Evolutionary conservation across 2,113 vertebrate species (phyloP), one percentile per base, ranked within the genome.

Genomic region (Amphiprion ocellaris): DNA sequence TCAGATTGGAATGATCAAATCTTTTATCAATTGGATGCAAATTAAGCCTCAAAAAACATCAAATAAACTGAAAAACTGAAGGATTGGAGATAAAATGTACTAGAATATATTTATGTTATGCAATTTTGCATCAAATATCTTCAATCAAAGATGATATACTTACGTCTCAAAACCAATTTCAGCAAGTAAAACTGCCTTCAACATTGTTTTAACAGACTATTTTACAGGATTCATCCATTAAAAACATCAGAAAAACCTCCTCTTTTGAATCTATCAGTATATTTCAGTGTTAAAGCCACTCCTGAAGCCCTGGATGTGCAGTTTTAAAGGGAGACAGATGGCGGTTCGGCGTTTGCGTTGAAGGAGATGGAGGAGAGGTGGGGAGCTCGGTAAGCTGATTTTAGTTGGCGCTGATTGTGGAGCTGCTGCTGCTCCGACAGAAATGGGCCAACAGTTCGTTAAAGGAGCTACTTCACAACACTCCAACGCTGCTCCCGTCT

Each of bases 361-460:
- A 69, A 33, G 58, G 28, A 64, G 72, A 54, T 50, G 71, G 44
- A 81, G 49, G 26, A 47, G 73, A 79, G 54, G 75, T 21, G 1
- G 68, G 23, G 49, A 39, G 50, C 50, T 46, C 44, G 0, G 69
- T 76, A 67, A 80, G 66, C 80, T 55, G 84, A 80, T 72, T 81
- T 85, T 87, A 89, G 89, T 89, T 76, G 62, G 62, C 33, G 41
- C 55, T 69, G 70, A 91, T 80, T 69, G 63, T 63, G 64, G 61
- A 72, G 71, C 9, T 8, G 9, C 16, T 47, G 63, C 50, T 52
- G 50, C 69, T 58, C 15, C 3, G 59, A 58, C 56, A 63, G 26
- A 63, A 68, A 74, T 7, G 9, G 52, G 28, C 9, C 37, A 39
- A 16, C 56, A 68, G 63, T 56, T 44, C 19, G 58, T 59, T 26